Evolutionary conservation across 1,140 invertebrate genomes (phyloP), one percentile per base, ranked within the genome.

Genomic region (Melitaea cinxia): DNA sequence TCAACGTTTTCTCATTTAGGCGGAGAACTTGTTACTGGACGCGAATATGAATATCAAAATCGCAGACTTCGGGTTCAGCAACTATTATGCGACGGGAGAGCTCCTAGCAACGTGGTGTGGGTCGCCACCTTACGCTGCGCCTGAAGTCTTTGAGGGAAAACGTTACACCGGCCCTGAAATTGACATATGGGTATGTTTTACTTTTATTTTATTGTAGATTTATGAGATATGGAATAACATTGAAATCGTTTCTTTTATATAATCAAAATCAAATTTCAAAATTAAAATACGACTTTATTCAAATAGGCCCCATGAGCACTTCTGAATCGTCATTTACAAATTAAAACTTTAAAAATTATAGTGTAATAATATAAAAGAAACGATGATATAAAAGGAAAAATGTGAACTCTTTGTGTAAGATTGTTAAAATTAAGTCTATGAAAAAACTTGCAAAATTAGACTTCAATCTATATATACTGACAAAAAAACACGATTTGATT

Each of bases 51-150:
- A 98, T 89, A 98, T 99, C 78, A 99, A 99, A 93, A 95, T 99
- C 78, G 98, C 98, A 80, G 97, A 98, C 92, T 98, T 98, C 92
- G 97, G 97, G 72, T 98, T 98, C 93, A 97, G 96, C 75, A 98
- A 98, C 91, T 96, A 97, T 90, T 98, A 96, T 88, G 95, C 95
- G 78, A 93, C 94, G 37, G 96, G 96, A 47, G 94, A 96, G 68
- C 93, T 96, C 24, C 91, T 98, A 35, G 96, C 95, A 54, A 99
- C 98, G 35, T 99, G 98, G 98, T 99, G 98, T 92, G 97, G 97
- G 1, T 98, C 96, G 39, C 98, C 98, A n/a, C 98, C 98, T 17
- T 99, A 99, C 91, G 98, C 98, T 54, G 98, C 98, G 14, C 98
- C 98, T 15, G 98, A 99, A 93, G 94, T 99, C 47, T 99, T 99